phyloP scores from a whole-genome alignment of 92 coral and sea anemone genomes.

The Epizoanthus scotinus region DNA sequence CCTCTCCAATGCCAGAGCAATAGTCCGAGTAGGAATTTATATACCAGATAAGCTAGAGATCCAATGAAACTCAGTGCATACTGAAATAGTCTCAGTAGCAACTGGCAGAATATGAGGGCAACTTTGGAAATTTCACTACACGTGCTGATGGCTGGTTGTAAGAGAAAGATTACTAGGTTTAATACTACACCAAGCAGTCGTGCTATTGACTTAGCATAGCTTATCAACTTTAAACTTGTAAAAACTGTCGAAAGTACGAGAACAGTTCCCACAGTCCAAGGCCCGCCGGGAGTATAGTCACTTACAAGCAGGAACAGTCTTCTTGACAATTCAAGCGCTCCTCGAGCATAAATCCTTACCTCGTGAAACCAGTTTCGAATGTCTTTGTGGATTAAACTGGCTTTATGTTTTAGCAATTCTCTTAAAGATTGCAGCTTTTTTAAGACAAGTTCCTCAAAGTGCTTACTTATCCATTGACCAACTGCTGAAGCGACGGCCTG shows the following conservation, averaged over 20 bases:
- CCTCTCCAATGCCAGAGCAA: slow-evolving; percentile 27
- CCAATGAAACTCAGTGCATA: not conserved
- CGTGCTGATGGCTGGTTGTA: slow-evolving; percentile 39
- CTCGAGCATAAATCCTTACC: slow-evolving; percentile 33
- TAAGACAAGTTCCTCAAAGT: slow-evolving; percentile 17
- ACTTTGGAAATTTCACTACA: slow-evolving; percentile 19
- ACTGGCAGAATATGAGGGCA: not conserved
- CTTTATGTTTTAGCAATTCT: slow-evolving; percentile 8
- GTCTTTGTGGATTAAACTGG: not conserved
- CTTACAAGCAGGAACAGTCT: not conserved
- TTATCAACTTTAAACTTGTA: slow-evolving; percentile 12
- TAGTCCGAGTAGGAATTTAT: slow-evolving; percentile 6
- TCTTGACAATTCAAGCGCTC: slow-evolving; percentile 18
- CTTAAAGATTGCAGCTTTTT: slow-evolving; percentile 18
- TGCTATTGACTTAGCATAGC: slow-evolving; percentile 17
- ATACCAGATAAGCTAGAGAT: slow-evolving; percentile 1
- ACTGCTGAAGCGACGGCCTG: not conserved
- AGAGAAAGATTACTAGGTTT: not conserved
- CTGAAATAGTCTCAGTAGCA: not conserved
- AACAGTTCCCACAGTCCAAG: not conserved
- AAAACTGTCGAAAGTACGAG: not conserved
- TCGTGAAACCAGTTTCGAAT: not conserved
- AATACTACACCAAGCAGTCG: not conserved
- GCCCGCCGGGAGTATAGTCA: slow-evolving; percentile 29
- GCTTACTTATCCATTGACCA: slow-evolving; percentile 5